Evolutionary conservation across 2,113 vertebrate genomes (phyloP).

Genomic region (Cynopterus brachyotis): DNA sequence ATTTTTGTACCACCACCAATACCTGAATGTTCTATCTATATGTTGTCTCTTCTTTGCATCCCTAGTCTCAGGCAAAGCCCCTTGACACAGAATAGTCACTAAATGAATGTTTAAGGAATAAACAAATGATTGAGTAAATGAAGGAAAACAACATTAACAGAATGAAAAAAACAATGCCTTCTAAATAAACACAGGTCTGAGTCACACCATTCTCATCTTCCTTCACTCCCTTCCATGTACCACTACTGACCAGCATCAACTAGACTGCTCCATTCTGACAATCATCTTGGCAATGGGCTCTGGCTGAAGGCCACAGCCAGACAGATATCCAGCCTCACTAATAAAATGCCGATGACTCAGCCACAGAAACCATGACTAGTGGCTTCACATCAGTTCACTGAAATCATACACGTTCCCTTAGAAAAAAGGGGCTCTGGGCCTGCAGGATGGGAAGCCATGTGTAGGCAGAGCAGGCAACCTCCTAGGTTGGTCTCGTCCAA

Average conservation of each 20-base stretch:
- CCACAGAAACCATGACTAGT: not conserved
- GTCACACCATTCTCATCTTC: not conserved
- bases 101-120: not conserved
- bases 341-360: not conserved
- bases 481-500: not conserved
- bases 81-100: not conserved
- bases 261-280: not conserved
- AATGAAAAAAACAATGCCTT: not conserved
- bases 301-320: not conserved
- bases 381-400: not conserved
- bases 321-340: not conserved
- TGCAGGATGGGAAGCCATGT: accelerated
- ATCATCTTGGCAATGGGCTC: not conserved
- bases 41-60: not conserved
- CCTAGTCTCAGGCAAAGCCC: not conserved
- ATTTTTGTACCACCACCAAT: not conserved
- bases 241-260: not conserved
- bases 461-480: not conserved
- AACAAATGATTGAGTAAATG: not conserved
- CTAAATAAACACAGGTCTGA: not conserved
- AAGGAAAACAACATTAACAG: not conserved
- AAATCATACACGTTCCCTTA: not conserved
- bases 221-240: not conserved
- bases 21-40: not conserved
- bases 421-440: not conserved